Evolutionary conservation across 1,140 invertebrate species (phyloP), one percentile per base, ranked within the genome.

Genomic region (Tetranychus urticae): DNA sequence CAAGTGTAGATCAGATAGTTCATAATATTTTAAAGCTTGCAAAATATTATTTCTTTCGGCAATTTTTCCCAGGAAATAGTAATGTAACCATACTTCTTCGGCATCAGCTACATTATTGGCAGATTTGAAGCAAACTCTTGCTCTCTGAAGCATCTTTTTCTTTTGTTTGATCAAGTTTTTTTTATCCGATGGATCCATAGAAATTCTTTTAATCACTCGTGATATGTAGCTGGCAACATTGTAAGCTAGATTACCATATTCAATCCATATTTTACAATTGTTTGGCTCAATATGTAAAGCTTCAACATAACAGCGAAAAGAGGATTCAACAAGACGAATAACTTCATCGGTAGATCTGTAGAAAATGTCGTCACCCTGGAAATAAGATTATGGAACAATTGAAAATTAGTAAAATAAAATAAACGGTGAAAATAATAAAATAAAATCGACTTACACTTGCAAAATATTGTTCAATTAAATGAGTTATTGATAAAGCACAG

Each of bases 51-150:
- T 80, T 69, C 91, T 92, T 70, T 91, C 86, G 0, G 81, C 77
- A 55, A 91, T 82, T 79, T 96, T 94, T 1, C 85, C 89, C 33
- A 92, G 74, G 83, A 93, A 90, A 68, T 92, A 93, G 69, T 88
- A 84, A 68, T 85, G 81, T 13, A 91, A 73, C 90, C 90, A 96
- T 55, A 80, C 73, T 68, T 89, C 86, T 58, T 79, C 76, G n/a
- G 67, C 68, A 36, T 70, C 68, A 14, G 76, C 75, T 61, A 75
- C 76, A 75, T 76, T 67, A 23, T 81, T 77, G 1, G 85, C 83
- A 48, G 78, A 78, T 31, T 75, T 77, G 68, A 90, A 93, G 73
- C 85, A 89, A 63, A 81, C 77, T 46, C 79, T 73, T 1, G 88
- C 82, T 37, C 78, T 78, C 55, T 84, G 80, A 68, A 86, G 85